Conservation (phyloP, 2,888 invertebrate genomes). For the Tortricodes alternella region DNA sequence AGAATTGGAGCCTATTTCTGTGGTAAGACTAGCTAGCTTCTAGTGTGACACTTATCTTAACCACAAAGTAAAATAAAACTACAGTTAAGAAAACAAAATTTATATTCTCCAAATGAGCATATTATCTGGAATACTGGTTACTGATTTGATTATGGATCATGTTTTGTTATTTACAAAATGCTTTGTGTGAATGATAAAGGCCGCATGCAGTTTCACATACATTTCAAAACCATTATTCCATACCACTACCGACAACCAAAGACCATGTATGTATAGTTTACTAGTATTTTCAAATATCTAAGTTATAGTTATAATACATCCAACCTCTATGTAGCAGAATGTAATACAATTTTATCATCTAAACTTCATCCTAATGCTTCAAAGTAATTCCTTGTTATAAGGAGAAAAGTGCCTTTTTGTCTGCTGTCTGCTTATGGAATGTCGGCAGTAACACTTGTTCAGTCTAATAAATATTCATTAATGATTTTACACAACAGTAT, state of each 20-base stretch:
- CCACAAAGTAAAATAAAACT: constrained; percentile 44
- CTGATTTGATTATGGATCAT: constrained; percentile 36
- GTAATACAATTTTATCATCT: neutral
- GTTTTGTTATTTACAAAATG: constrained; percentile 40
- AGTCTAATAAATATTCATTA: constrained; percentile 20
- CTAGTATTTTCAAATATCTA: constrained; percentile 11
- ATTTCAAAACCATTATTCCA: constrained; percentile 25
- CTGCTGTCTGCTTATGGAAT: constrained; percentile 24
- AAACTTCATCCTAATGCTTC: neutral
- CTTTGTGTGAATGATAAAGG: constrained; percentile 34
- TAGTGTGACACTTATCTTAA: neutral
- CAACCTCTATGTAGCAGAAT: constrained; percentile 10
- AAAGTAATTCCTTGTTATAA: constrained; percentile 1
- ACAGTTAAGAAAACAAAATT: constrained; percentile 49
- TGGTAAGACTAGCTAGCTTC: neutral
- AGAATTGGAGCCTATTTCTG: neutral
- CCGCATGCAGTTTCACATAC: constrained; percentile 25
- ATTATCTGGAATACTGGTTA: constrained; percentile 53
- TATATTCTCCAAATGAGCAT: constrained; percentile 63
- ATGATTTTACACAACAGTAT: constrained; percentile 24
- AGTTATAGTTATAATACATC: neutral
- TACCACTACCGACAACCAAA: constrained; percentile 31
- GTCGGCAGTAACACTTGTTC: constrained; percentile 25
- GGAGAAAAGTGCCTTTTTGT: constrained; percentile 12
- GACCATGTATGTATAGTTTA: constrained; percentile 8